Conservation (phyloP, 2,888 invertebrate genomes). For the Calameuta filiformis region DNA sequence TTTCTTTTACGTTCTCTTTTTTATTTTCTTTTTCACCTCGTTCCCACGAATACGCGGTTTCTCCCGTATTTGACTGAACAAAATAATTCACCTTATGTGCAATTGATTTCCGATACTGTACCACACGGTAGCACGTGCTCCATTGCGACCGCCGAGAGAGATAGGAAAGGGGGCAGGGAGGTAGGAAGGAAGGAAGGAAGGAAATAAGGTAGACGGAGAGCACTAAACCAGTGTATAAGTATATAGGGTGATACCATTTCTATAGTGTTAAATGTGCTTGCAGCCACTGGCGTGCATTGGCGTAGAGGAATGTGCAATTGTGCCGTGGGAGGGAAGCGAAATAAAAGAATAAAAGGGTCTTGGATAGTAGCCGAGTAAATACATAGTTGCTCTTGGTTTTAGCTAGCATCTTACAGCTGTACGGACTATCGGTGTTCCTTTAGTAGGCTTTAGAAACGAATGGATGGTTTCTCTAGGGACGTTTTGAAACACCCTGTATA, state of each 20-base stretch:
- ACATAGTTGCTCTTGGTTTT: not conserved
- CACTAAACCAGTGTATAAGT: not conserved
- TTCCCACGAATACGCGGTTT: constrained; percentile 8
- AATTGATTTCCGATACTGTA: not conserved
- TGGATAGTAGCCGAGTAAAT: not conserved
- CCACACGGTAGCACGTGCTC: not conserved
- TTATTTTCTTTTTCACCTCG: not conserved
- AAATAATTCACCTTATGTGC: not conserved
- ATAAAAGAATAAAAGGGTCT: not conserved
- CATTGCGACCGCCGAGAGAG: not conserved
- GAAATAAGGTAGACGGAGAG: not conserved
- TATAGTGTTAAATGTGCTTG: not conserved
- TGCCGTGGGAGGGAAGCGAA: not conserved
- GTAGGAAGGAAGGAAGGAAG: not conserved
- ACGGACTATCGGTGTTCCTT: not conserved
- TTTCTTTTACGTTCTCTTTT: not conserved
- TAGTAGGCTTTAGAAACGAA: not conserved
- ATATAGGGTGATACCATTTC: not conserved
- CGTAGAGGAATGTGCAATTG: not conserved
- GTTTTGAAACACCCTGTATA: not conserved
- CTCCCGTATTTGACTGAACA: not conserved
- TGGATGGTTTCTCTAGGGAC: not conserved
- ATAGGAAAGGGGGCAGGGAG: not conserved
- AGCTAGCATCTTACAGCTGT: not conserved
- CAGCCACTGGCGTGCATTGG: not conserved